These are phyloP conservation scores for Sitta europaea DNA, from an alignment of 2,113 vertebrate species.

Conservation along the genomic window DNA sequence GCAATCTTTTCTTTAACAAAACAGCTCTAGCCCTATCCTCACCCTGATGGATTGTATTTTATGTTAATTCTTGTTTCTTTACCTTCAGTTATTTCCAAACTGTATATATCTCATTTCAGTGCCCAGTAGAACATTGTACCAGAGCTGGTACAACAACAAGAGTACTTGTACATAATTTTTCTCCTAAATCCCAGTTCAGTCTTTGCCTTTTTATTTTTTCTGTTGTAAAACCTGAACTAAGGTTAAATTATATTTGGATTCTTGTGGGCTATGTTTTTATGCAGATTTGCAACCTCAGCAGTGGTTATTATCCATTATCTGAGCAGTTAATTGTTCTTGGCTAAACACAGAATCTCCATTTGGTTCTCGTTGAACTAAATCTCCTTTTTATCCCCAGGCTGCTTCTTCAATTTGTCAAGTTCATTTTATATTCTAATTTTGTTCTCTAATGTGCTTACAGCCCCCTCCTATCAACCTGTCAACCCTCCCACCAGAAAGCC, in stretches of 20 bases:
- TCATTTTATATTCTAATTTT: conserved; percentile 47
- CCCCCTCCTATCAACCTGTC: conserved; percentile 19
- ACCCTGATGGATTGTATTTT: neutral
- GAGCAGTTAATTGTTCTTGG: conserved; percentile 34
- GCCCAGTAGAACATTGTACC: neutral
- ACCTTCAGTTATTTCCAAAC: neutral
- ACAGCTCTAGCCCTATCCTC: neutral
- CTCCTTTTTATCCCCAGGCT: neutral
- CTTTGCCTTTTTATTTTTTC: neutral
- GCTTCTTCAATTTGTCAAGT: conserved; percentile 38
- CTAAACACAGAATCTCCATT: conserved; percentile 7
- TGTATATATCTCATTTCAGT: neutral
- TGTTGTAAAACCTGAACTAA: neutral
- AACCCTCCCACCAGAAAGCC: neutral
- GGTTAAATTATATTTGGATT: neutral
- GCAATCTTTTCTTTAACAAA: neutral
- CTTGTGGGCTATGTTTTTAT: neutral
- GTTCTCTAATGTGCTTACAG: conserved; percentile 6
- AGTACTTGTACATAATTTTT: neutral
- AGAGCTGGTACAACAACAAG: neutral
- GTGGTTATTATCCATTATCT: neutral
- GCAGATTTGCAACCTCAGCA: neutral
- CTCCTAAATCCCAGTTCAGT: neutral
- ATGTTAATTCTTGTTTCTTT: neutral
- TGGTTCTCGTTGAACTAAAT: conserved; percentile 15